Evolutionary conservation across 2,888 invertebrate genomes (phyloP), one percentile per base, ranked within the genome.

Genomic region (Hofmannophila pseudospretella): DNA sequence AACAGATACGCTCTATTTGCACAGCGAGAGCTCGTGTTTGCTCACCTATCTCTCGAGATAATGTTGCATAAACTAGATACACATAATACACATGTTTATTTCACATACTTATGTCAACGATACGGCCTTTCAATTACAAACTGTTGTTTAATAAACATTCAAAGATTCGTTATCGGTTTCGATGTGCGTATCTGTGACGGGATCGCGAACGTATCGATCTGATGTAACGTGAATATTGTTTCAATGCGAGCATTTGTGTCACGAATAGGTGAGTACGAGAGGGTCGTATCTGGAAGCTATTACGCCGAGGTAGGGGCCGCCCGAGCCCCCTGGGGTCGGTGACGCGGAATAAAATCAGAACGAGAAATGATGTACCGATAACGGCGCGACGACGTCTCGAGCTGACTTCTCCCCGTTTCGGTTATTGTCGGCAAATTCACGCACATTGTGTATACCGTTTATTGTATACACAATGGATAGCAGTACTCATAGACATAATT

Each of bases 1-100:
- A 78, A 78, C 71, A 77, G 77, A 82, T 81, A 79, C 67, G 74
- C 67, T 77, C 69, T 79, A 79, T 81, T 80, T 80, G 69, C 70
- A 70, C 67, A 59, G 51, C 54, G 58, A 58, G 59, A 65, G 65
- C 64, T 65, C 66, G 60, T 73, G 73, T 80, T 76, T 76, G 67
- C 64, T 65, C 72, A 68, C 71, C 72, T 79, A 76, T 77, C 72
- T 75, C 70, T 63, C 50, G 57, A 78, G 78, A 79, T 82, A 77
- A 80, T 79, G 71, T 79, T 79, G 75, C 76, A 74, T 78, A 73
- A 75, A 73, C 73, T 51, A 12, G 63, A 54, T 58, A 61, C 49
- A 52, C 54, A 57, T 54, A 52, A 55, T 55, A 62, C 52, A 64
- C 60, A 67, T 65, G 66, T 70, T 72, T 67, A 67, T 71, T 61